Conservation (phyloP, 1,140 invertebrate genomes). For the Brachionus calyciflorus region DNA sequence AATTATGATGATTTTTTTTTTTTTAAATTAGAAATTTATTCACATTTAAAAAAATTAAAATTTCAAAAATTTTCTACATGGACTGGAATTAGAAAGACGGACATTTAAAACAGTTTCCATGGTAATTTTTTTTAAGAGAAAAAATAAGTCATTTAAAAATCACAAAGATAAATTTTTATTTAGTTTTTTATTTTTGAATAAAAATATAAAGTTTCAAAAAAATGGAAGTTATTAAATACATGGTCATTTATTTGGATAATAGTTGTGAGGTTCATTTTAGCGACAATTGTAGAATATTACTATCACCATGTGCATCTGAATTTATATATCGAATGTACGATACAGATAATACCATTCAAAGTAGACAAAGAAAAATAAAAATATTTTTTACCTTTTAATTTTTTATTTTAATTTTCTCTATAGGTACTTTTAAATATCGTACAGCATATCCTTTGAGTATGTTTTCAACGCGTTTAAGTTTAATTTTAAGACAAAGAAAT, state of each 20-base stretch:
- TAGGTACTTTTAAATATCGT: conserved; percentile 7
- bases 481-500: conserved; percentile 1
- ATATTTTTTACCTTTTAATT: no score
- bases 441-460: conserved; percentile 32
- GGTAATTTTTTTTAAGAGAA: no score
- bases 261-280: conserved; percentile 35
- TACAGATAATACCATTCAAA: conserved; percentile 9
- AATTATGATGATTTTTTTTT: background rate
- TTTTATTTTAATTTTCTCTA: background rate
- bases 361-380: no score
- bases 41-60: background rate
- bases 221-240: conserved; percentile 44
- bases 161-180: no score
- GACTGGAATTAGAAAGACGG: background rate
- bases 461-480: background rate
- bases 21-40: background rate
- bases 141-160: background rate
- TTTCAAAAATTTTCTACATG: background rate
- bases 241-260: conserved; percentile 43
- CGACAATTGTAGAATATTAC: background rate
- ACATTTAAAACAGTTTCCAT: conserved; percentile 21
- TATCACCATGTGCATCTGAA: conserved; percentile 36
- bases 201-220: background rate
- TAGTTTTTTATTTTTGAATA: background rate
- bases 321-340: conserved; percentile 17